Evolutionary conservation across 2,113 vertebrate genomes (phyloP), one percentile per base, ranked within the genome.

Genomic region (Etheostoma spectabile): DNA sequence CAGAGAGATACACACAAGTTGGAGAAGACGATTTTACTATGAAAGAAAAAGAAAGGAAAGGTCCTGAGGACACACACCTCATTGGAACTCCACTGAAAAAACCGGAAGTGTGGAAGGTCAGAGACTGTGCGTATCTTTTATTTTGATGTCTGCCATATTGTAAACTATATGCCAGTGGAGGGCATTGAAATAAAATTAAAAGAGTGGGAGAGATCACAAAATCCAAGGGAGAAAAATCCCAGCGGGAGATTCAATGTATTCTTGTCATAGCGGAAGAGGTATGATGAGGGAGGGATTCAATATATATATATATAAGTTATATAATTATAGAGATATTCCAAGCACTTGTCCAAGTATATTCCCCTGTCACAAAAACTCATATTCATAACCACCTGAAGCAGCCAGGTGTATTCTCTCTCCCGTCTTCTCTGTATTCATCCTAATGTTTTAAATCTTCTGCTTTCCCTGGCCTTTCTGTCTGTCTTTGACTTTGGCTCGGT

Each of bases 131-230:
- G 21, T 60, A 13, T 42, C 18, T 38, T 56, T 59, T 16, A 74
- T 66, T 92, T 86, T 91, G 86, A 84, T 75, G 72, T 64, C 42
- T 59, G 71, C 74, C 87, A 85, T 92, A 87, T 87, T 81, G 73
- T 86, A 55, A 52, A 77, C 72, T 78, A 68, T 57, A 78, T 86
- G 74, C 64, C 89, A 74, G 65, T 80, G 68, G 83, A 83, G 71
- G 72, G 38, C 79, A 85, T 82, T 89, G 84, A 82, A 87, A 84
- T 82, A 82, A 77, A 86, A 92, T 69, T 77, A 84, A 87, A 85
- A 82, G 76, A 64, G 55, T 63, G 65, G 51, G 72, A 70, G 79
- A 64, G 87, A 91, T 89, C 81, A 85, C 71, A 80, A 70, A 78
- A 64, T 91, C 89, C 82, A 64, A 27, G 82, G 84, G 85, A 90